These are phyloP conservation scores for Temnothorax longispinosus DNA, from an alignment of 1,140 invertebrate genomes.

Conservation along the genomic window DNA sequence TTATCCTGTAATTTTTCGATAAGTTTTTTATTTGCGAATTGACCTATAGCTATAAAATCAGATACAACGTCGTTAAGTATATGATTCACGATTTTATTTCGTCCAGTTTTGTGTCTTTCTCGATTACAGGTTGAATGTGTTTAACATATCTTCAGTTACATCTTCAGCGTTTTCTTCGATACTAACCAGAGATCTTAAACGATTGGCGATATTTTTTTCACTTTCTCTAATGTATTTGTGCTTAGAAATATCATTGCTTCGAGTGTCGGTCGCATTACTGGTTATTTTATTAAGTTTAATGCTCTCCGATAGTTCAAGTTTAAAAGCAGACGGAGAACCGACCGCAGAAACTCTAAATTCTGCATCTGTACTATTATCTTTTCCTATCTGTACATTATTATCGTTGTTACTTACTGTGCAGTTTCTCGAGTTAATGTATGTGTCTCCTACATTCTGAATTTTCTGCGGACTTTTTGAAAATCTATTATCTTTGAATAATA, in stretches of 20 bases:
- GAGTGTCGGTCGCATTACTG: neutral
- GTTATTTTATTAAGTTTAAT: neutral
- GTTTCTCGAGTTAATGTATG: neutral
- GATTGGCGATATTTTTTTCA: neutral
- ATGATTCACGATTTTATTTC: neutral
- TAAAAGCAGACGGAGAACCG: neutral
- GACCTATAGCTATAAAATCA: neutral
- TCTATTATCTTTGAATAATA: neutral
- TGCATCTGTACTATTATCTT: neutral
- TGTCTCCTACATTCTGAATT: neutral
- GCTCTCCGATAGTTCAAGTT: neutral
- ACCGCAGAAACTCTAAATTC: neutral
- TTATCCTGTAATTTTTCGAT: conserved; percentile 11
- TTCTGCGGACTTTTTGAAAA: neutral
- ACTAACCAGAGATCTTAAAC: neutral
- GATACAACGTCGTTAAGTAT: neutral
- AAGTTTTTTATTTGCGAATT: neutral
- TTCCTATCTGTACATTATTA: neutral
- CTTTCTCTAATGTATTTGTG: neutral
- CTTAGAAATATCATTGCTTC: neutral
- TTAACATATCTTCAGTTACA: neutral
- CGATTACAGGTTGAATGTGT: neutral
- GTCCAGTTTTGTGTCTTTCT: neutral
- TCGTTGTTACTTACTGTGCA: neutral
- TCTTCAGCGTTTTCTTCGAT: neutral